These are phyloP conservation scores for Cryptotis parvus DNA, from an alignment of 2,113 vertebrate species.

Conservation along the genomic window DNA sequence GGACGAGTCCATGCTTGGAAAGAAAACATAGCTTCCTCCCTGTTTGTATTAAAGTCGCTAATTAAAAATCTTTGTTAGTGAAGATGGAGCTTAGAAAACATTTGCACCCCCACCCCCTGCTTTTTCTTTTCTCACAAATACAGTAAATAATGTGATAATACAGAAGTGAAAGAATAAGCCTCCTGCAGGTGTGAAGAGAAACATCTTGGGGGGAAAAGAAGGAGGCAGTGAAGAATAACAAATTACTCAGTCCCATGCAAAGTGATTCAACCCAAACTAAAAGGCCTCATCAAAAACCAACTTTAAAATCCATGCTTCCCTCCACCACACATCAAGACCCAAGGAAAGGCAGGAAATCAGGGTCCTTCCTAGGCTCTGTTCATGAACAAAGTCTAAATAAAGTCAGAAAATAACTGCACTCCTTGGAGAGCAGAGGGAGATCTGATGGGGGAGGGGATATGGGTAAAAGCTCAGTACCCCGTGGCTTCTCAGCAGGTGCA, in stretches of 20 bases:
- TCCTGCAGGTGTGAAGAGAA: conserved; percentile 80
- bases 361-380: not conserved
- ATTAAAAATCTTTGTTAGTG: too few species aligned
- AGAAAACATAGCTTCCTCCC: not conserved
- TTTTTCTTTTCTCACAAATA: conserved; percentile 19
- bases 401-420: not conserved
- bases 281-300: not conserved
- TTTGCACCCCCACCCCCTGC: not conserved
- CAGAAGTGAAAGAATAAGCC: conserved; percentile 80
- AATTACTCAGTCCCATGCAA: conserved; percentile 15
- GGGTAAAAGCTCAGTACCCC: too few species aligned
- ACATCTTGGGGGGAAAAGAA: conserved; percentile 51
- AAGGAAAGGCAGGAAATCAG: not conserved
- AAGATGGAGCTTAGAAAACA: conserved; percentile 21
- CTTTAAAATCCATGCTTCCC: not conserved
- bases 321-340: not conserved
- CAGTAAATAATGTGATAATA: conserved; percentile 67
- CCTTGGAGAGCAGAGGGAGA: not conserved
- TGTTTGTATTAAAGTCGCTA: not conserved
- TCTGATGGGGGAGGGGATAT: rapidly evolving
- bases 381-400: not conserved
- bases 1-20: not conserved
- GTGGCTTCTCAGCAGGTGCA: not conserved
- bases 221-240: conserved; percentile 63
- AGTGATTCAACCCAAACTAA: not conserved